phyloP scores from a whole-genome alignment of 2,888 invertebrate species.

The Anaspis maculata region DNA sequence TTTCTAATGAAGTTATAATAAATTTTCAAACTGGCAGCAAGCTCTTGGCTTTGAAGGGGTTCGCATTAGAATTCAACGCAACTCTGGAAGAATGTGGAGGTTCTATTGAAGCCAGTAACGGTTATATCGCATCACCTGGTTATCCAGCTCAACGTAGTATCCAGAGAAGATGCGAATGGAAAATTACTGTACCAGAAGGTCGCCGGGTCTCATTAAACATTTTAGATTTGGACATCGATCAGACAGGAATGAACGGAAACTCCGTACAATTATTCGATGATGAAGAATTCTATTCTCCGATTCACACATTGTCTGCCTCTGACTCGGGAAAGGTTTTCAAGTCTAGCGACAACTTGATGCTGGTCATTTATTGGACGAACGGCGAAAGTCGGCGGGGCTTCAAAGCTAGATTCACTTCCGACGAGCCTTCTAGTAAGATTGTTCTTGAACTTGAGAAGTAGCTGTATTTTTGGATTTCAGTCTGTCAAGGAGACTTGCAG shows the following conservation, averaged over 20 bases:
- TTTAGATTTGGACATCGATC: conserved; percentile 52
- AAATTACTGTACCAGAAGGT: conserved; percentile 56
- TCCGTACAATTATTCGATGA: too few species aligned
- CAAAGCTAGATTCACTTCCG: conserved; percentile 59
- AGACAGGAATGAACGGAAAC: too few species aligned
- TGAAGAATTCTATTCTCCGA: too few species aligned
- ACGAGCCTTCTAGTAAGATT: conserved; percentile 38
- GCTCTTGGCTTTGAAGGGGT: too few species aligned
- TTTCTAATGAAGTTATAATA: conserved; percentile 49
- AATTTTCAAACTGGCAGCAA: conserved; percentile 47
- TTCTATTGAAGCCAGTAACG: conserved; percentile 50
- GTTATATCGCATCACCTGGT: conserved; percentile 60
- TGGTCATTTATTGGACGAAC: conserved; percentile 51
- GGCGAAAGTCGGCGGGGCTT: conserved; percentile 55
- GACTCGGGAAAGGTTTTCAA: too few species aligned
- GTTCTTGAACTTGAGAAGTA: neutral
- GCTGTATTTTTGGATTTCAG: too few species aligned
- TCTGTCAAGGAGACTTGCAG: too few species aligned
- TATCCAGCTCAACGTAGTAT: conserved; percentile 50
- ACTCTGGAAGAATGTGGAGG: conserved; percentile 58
- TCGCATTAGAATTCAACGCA: too few species aligned
- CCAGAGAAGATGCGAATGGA: conserved; percentile 57
- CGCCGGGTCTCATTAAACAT: conserved; percentile 56
- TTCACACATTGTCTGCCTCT: too few species aligned
- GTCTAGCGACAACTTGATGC: conserved; percentile 46